A percentile compares a stretch with the other conserved stretches of the same genome.
Evolutionary conservation across 2,888 invertebrate species (phyloP).

Genomic region (Osmoderma eremita): DNA sequence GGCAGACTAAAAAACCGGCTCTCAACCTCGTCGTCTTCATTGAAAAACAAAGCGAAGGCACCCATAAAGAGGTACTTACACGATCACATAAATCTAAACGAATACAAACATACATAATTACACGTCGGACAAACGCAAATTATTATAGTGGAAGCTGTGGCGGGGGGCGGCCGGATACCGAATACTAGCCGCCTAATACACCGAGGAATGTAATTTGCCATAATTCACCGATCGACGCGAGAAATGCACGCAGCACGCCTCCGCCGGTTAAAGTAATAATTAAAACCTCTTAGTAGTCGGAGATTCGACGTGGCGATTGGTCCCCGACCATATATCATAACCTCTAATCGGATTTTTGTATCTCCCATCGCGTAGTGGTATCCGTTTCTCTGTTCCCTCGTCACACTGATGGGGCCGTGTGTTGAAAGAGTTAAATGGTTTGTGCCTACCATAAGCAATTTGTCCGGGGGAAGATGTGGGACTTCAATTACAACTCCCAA

Average conservation of each 20-base stretch:
- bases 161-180: background rate
- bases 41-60: no score
- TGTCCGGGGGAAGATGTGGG: conserved; percentile 41
- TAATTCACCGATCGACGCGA: conserved; percentile 46
- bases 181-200: conserved; percentile 17
- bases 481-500: conserved; percentile 48
- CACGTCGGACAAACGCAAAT: conserved; percentile 44
- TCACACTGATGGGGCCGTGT: conserved; percentile 37
- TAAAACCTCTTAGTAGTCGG: conserved; percentile 49
- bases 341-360: conserved; percentile 43
- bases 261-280: conserved; percentile 45
- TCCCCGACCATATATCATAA: conserved; percentile 48
- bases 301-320: conserved; percentile 46
- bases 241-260: conserved; percentile 43
- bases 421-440: no score
- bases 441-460: conserved; percentile 42
- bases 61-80: background rate
- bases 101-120: conserved; percentile 42
- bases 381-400: conserved; percentile 8
- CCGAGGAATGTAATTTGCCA: conserved; percentile 50
- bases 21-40: no score
- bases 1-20: background rate
- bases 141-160: conserved; percentile 43
- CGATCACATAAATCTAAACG: conserved; percentile 15
- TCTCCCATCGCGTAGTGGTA: conserved; percentile 37